Base-by-base conservation (phyloP, 2,113 vertebrate genomes). In the Grantiella picta region DNA sequence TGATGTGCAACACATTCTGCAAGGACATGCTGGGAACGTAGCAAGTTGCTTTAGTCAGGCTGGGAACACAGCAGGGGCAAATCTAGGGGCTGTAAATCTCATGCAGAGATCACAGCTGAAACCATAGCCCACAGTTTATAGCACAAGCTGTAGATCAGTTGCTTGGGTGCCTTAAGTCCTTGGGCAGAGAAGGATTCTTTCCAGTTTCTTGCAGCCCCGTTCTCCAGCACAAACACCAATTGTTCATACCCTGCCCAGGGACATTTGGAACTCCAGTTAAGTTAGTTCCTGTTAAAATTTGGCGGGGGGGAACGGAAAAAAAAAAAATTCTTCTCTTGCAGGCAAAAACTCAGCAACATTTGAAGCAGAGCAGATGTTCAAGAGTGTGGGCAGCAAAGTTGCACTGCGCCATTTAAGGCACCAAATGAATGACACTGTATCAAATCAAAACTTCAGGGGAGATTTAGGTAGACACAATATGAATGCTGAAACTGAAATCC, bases 351-450 rank as follows among this genome's bases (percentile, higher is more conserved):
- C 83, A 69, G 49, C 31, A 28, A 65, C 66, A 57, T 90, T 38
- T 80, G 75, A 86, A 94, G 44, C 31, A 71, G 27, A 92, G 44
- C 92, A 95, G 76, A 94, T 78, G 85, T 92, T 94, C 76, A 83
- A 36, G 78, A 68, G 38, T 4, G 8, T 0, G 3, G 47, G 49
- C 82, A 92, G 79, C 44, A 91, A 10, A 2, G 0, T 14, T 66
- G 35, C 20, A 11, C 35, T 77, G 40, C 15, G 29, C 33, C 9
- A 1, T 73, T 70, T 92, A 94, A 40, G 40, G 27, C 71, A 92
- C 18, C 12, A 70, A 82, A 83, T 66, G 59, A 80, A 63, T 5
- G 6, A 59, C 24, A 49, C 85, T 53, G 68, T 90, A 81, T 71
- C 71, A 0, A 93, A 96, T 93, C 65, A 63, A 88, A 97, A 86